phyloP scores from a whole-genome alignment of 2,113 vertebrate species.

The Heterochromis multidens region DNA sequence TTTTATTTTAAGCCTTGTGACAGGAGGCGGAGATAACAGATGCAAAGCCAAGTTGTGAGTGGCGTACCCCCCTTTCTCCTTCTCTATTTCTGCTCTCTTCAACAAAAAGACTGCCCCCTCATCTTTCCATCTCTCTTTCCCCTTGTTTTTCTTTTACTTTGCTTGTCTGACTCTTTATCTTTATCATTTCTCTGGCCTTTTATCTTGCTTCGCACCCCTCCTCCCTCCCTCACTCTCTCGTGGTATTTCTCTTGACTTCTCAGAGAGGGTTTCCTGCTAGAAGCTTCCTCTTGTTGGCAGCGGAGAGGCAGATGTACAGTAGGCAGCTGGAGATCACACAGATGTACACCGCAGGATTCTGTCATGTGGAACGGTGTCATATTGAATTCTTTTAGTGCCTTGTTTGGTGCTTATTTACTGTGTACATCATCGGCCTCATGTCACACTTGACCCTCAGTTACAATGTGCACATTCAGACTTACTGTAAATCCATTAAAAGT shows the following conservation, averaged over 20 bases:
- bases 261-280: constrained; percentile 44
- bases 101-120: constrained; percentile 29
- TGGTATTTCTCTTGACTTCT: constrained; percentile 50
- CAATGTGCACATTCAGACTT: neutral
- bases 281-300: constrained; percentile 24
- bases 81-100: constrained; percentile 24
- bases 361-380: constrained; percentile 26
- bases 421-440: neutral
- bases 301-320: constrained; percentile 15
- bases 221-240: neutral
- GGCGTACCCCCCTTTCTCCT: constrained; percentile 14
- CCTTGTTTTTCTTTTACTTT: constrained; percentile 41
- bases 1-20: constrained; percentile 78
- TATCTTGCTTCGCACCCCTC: constrained; percentile 9
- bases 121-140: constrained; percentile 25
- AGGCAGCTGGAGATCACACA: constrained; percentile 15
- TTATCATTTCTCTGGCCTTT: constrained; percentile 52
- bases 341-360: constrained; percentile 20
- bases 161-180: constrained; percentile 60
- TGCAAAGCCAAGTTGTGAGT: constrained; percentile 71
- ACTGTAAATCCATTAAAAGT: neutral
- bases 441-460: neutral
- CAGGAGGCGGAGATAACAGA: constrained; percentile 76
- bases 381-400: neutral
- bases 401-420: neutral